These are phyloP conservation scores for Oeneis ivallda DNA, from an alignment of 2,888 invertebrate genomes.

Conservation along the genomic window DNA sequence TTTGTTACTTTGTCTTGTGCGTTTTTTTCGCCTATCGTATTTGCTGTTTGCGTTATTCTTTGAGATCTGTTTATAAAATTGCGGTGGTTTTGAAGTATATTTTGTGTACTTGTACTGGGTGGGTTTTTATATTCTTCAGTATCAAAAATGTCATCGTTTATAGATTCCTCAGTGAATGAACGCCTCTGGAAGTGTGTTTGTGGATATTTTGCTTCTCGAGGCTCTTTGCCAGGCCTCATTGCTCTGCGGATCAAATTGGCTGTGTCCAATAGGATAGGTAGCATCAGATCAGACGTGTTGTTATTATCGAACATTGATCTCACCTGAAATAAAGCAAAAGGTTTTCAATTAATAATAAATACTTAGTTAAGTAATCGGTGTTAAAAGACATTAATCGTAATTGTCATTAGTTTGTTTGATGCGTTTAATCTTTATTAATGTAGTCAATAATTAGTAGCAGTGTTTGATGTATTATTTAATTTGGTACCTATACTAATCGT, in stretches of 20 bases:
- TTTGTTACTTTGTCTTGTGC: constrained; percentile 27
- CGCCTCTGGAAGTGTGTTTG: constrained; percentile 64
- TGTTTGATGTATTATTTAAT: too few relatives aligned
- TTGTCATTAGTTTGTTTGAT: background rate
- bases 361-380: too few relatives aligned
- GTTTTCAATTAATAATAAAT: background rate
- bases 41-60: constrained; percentile 42
- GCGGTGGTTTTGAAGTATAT: constrained; percentile 44
- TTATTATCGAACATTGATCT: constrained; percentile 82
- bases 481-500: background rate
- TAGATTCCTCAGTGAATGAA: constrained; percentile 60
- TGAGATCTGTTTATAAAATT: constrained; percentile 55
- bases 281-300: constrained; percentile 78
- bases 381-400: background rate
- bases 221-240: constrained; percentile 66
- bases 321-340: constrained; percentile 68
- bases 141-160: constrained; percentile 62
- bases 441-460: too few relatives aligned
- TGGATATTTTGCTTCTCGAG: constrained; percentile 59
- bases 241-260: constrained; percentile 83
- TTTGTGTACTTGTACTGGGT: constrained; percentile 43
- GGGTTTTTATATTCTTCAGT: constrained; percentile 48
- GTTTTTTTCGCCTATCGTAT: constrained; percentile 19
- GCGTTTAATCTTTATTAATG: background rate
- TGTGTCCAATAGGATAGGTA: constrained; percentile 85